Evolutionary conservation across 2,113 vertebrate species (phyloP).

Genomic region (Indicator maculatus): DNA sequence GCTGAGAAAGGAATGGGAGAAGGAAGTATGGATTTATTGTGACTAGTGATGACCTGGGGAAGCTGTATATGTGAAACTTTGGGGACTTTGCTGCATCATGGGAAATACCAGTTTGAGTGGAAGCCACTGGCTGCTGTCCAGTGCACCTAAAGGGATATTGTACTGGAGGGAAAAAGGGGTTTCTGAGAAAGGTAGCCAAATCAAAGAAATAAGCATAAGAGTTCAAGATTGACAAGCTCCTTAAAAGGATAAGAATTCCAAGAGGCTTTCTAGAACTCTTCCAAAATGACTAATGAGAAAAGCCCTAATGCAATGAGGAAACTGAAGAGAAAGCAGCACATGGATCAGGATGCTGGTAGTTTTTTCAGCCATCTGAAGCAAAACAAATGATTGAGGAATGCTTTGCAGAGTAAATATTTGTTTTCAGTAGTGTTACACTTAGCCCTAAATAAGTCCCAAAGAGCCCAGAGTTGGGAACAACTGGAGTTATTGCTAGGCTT

Average conservation of each 20-base stretch:
- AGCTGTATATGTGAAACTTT: background rate
- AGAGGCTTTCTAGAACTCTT: background rate
- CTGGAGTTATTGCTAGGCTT: background rate
- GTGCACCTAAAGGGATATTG: background rate
- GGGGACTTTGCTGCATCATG: background rate
- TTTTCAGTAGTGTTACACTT: background rate
- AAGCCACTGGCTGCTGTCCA: background rate
- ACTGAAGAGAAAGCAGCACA: background rate
- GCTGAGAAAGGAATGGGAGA: background rate
- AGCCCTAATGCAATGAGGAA: background rate
- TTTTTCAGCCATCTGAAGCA: background rate
- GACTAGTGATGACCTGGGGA: background rate
- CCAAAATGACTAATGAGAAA: background rate
- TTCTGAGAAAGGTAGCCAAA: background rate
- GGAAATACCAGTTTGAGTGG: background rate
- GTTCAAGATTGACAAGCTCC: background rate
- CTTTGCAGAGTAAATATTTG: background rate
- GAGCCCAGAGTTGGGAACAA: background rate
- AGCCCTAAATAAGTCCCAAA: background rate
- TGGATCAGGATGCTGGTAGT: background rate
- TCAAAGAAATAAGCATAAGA: accelerated
- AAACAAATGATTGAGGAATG: background rate
- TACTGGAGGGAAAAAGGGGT: background rate
- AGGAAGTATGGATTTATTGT: background rate
- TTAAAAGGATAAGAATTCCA: background rate